Percentiles rank a stretch among this genome's conserved stretches.
These are phyloP conservation scores for Homarus americanus DNA, from an alignment of 1,140 invertebrate genomes.

Conservation along the genomic window DNA sequence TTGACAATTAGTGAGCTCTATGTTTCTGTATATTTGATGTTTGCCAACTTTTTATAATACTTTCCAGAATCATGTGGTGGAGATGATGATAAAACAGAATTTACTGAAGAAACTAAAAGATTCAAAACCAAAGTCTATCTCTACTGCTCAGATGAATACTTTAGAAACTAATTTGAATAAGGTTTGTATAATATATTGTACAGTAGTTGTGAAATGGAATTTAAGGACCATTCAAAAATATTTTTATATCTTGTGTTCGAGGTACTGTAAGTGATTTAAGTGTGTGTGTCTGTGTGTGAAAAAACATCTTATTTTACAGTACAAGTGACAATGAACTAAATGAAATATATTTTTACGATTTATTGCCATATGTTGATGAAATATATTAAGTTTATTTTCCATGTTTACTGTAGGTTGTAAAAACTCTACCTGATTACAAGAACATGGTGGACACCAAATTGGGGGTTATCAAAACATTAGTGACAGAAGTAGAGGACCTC, in stretches of 20 bases:
- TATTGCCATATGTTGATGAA: no score
- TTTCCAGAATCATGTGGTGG: constrained; percentile 85
- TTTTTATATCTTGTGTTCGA: no score
- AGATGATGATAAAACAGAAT: constrained; percentile 81
- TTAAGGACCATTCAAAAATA: no score
- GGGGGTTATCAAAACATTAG: constrained; percentile 49
- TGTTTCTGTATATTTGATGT: not conserved
- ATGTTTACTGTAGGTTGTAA: constrained; percentile 18
- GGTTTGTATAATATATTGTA: constrained; percentile 19
- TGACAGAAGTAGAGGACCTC: constrained; percentile 53
- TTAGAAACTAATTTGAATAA: constrained; percentile 53
- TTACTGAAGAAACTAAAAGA: constrained; percentile 81
- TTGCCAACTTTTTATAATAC: not conserved
- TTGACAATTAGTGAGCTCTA: no score
- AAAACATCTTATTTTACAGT: no score
- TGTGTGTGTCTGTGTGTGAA: not conserved
- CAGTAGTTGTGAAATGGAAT: no score
- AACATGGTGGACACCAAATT: constrained; percentile 53
- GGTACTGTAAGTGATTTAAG: not conserved
- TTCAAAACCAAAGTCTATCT: constrained; percentile 77
- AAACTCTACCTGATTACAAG: constrained; percentile 39
- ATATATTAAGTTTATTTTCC: no score
- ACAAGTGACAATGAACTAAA: no score
- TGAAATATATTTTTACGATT: no score
- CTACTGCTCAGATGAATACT: constrained; percentile 22